Evolutionary conservation across 2,888 invertebrate species (phyloP), one percentile per base, ranked within the genome.

Genomic region (Tenthredo amoena): DNA sequence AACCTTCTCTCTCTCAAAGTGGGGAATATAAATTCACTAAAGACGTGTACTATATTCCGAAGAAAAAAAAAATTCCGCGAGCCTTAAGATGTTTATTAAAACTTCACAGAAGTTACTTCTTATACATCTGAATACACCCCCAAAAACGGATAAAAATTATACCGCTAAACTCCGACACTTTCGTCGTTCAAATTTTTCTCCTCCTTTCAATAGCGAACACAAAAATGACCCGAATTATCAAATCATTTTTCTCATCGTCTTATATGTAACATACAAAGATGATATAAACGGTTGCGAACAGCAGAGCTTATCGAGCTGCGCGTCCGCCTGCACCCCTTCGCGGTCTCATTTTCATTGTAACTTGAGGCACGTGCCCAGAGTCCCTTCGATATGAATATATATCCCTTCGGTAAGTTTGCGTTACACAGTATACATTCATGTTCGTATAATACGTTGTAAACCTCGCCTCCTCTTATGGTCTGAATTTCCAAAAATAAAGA

Each of bases 361-460:
- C 62, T 62, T 81, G 50, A 40, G 62, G 58, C 81, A 81, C 81
- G 81, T 81, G 37, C 62, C 81, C 34, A 40, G 10, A 31, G 62
- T 58, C 81, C 50, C 81, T 81, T 62, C 62, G 62, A 62, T 81
- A 81, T 62, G 81, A 81, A 81, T 81, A 81, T 62, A 81, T 62
- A 58, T 26, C 34, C 62, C 37, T 81, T 21, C n/a, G 37, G 81
- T 62, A 58, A 21, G 37, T 40, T 37, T 37, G 37, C 37, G 21
- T 37, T 37, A 81, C 81, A 81, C 58, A 4, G 6, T 31, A 62
- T 62, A 31, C n/a, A 62, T 62, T 18, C 62, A 21, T 50, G 62
- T 40, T 50, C 62, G 31, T 31, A 62, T 62, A 62, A 26, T 62
- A 21, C 12, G 26, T 26, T 21, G 62, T 9, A 21, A 21, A 26